Percentiles rank a stretch among this genome's conserved stretches.
phyloP scores from a whole-genome alignment of 2,113 vertebrate genomes.

The Isurus oxyrinchus region DNA sequence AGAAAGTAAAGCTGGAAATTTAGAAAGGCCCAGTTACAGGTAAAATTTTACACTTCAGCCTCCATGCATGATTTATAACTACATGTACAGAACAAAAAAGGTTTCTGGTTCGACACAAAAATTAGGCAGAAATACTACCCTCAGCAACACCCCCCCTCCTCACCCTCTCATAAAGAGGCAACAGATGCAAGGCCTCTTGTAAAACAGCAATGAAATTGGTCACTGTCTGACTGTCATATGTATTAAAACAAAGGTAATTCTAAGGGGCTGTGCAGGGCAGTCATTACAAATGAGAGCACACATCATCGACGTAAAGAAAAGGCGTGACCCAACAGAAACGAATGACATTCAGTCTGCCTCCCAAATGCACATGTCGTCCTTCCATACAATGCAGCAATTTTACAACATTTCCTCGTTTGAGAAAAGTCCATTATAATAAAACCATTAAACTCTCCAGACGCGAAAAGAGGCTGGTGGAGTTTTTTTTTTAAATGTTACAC shows the following conservation, averaged over 20 bases:
- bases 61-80: neutral
- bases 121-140: neutral
- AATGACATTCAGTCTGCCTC: slow-evolving; percentile 9
- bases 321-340: neutral
- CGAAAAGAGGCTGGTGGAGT: neutral
- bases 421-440: neutral
- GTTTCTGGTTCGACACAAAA: neutral
- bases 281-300: neutral
- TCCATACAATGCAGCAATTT: neutral
- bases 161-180: neutral
- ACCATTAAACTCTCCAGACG: neutral
- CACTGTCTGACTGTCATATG: neutral
- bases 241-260: neutral
- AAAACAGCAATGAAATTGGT: neutral
- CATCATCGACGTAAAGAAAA: neutral
- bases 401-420: neutral
- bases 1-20: neutral
- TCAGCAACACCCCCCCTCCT: neutral
- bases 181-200: neutral
- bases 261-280: neutral
- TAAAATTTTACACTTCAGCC: neutral
- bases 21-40: neutral
- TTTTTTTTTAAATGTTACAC: neutral
- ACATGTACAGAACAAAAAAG: neutral
- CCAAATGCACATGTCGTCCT: neutral